Conservation (phyloP, 2,797 vertebrate species). For the Loriculus beryllinus region DNA sequence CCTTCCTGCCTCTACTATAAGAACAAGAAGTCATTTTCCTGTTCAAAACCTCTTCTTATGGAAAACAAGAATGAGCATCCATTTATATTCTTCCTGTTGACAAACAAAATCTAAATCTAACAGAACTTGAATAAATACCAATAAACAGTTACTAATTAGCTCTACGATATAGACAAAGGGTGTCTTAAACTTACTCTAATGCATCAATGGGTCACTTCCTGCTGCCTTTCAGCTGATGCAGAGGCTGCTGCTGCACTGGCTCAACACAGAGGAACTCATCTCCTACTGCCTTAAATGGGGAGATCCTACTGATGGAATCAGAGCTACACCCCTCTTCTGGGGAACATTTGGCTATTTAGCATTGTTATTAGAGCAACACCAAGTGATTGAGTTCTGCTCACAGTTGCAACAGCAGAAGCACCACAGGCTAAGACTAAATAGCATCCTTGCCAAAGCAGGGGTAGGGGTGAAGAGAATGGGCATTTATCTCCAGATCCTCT, state of each 20-base stretch:
- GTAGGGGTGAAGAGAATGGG: background rate
- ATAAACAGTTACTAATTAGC: background rate
- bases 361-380: constrained; percentile 5
- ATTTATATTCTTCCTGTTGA: background rate
- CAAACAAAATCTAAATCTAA: background rate
- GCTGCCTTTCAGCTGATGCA: constrained; percentile 2
- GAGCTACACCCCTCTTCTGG: background rate
- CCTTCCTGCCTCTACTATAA: background rate
- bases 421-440: constrained; percentile 38
- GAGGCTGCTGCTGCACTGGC: background rate
- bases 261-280: background rate
- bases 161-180: background rate
- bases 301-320: background rate
- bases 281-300: background rate
- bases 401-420: constrained; percentile 2
- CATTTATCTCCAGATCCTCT: constrained; percentile 53
- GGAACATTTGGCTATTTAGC: background rate
- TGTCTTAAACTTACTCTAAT: constrained; percentile 21
- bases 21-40: background rate
- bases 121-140: background rate
- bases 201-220: background rate
- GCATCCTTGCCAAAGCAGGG: constrained; percentile 2
- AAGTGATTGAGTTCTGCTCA: background rate
- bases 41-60: background rate
- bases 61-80: background rate